Percentiles rank a stretch among this genome's conserved stretches.
phyloP scores from a whole-genome alignment of 1,140 invertebrate species.

The Kradibia gibbosae region DNA sequence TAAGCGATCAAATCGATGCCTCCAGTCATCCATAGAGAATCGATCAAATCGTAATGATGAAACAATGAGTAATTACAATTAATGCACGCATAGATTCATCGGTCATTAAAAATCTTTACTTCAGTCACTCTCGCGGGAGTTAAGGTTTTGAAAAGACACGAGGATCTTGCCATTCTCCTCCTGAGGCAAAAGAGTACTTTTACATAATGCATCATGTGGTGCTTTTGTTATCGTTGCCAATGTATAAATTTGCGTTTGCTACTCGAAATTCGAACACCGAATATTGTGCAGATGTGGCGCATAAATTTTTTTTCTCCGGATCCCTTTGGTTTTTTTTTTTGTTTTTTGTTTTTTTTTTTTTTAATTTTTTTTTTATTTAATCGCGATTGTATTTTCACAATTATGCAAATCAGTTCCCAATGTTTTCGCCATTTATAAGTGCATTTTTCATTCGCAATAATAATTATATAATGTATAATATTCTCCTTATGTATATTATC shows the following conservation, averaged over 20 bases:
- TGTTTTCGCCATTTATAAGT: not conserved
- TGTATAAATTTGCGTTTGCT: not conserved
- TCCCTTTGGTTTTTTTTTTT: too few species aligned
- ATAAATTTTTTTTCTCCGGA: not conserved
- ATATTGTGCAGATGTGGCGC: not conserved
- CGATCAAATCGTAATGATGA: not conserved
- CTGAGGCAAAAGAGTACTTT: constrained; percentile 12
- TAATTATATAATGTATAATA: not conserved
- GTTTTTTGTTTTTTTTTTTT: too few species aligned
- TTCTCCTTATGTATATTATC: too few species aligned
- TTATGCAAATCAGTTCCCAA: not conserved
- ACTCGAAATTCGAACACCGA: not conserved
- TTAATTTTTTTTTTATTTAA: not conserved
- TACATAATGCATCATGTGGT: constrained; percentile 9
- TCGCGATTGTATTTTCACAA: not conserved
- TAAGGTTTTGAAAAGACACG: not conserved
- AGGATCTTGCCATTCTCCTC: constrained; percentile 12
- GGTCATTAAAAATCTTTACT: not conserved
- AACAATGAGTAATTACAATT: not conserved
- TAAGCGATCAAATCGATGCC: too few species aligned
- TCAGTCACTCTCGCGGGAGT: not conserved
- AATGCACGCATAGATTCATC: not conserved
- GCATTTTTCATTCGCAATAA: not conserved
- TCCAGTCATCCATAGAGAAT: too few species aligned
- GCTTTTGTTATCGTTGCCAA: not conserved